Base-by-base conservation (phyloP, 2,113 vertebrate genomes). In the Cygnus atratus region DNA sequence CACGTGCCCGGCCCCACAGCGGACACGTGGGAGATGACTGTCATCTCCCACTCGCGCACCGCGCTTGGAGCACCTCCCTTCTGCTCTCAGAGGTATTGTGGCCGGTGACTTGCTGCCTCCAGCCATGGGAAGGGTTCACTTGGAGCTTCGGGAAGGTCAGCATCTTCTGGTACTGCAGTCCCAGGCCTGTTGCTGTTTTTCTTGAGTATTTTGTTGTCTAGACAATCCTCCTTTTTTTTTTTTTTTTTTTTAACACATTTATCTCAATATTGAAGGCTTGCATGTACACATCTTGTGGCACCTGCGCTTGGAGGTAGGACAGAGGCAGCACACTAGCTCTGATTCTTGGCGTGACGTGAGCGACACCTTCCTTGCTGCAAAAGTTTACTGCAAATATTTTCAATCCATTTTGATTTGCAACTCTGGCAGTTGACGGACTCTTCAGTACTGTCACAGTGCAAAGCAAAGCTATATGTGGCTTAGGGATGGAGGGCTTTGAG, bases 391-490 rank as follows among this genome's bases (percentile, higher is more conserved):
- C 61, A 54, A 33, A 61, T 20, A 16, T 82, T 85, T 58, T 31
- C 67, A 41, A 7, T 62, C n/a, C 35, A 7, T 55, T 48, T 43
- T 54, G 70, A 31, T 24, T 50, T 66, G 4, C 1, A 73, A 29
- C 68, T 87, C 74, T 73, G 81, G 13, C 39, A 72, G 0, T 43
- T 73, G 62, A 2, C n/a, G 20, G 11, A 16, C 71, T 22, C 35
- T 50, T 15, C 28, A 11, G 28, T 1, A 0, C 72, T 43, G 16
- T 44, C 9, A 0, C 2, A 1, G 21, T 62, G 50, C 14, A 21
- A 33, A 62, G 57, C 59, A 54, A 61, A 46, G 41, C 63, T 52
- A 0, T 0, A 0, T 21, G n/a, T 70, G 55, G 29, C 72, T 88
- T 25, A 52, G 59, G 37, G 6, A 58, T 0, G 1, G 18, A 54